Evolutionary conservation across 92 coral and sea anemone species (phyloP).

Genomic region (Porites rus): DNA sequence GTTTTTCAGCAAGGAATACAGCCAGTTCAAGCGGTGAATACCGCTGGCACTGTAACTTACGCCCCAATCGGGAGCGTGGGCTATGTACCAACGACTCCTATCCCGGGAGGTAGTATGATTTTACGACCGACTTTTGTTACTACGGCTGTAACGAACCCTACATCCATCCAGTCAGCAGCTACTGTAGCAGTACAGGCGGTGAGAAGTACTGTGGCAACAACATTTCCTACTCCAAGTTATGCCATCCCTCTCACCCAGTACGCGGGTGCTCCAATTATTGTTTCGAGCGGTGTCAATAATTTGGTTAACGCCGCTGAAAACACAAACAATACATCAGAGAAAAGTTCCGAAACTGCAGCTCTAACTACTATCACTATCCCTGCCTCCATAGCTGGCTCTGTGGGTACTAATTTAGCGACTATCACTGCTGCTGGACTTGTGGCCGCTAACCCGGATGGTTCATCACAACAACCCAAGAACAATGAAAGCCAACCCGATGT

Average conservation of each 20-base stretch:
- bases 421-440: conserved; percentile 29
- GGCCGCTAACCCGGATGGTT: conserved; percentile 38
- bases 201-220: conserved; percentile 78
- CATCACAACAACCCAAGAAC: conserved; percentile 28
- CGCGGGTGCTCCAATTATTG: conserved; percentile 73
- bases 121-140: conserved; percentile 89
- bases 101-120: conserved; percentile 92
- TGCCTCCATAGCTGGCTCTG: conserved; percentile 51
- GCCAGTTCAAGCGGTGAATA: conserved; percentile 74
- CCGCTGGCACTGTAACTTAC: conserved; percentile 77
- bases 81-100: conserved; percentile 77
- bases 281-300: conserved; percentile 78
- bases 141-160: conserved; percentile 62
- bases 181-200: conserved; percentile 85
- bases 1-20: conserved; percentile 74
- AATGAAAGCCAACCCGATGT: conserved; percentile 14
- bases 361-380: conserved; percentile 50
- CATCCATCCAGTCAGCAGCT: conserved; percentile 66
- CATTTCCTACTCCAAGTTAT: conserved; percentile 87
- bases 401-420: conserved; percentile 49
- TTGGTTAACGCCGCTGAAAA: conserved; percentile 75
- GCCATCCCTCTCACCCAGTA: conserved; percentile 90
- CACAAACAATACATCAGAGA: conserved; percentile 70
- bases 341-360: conserved; percentile 73
- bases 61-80: conserved; percentile 80